Percentiles rank a stretch among this genome's conserved stretches.
Evolutionary conservation across 2,113 vertebrate genomes (phyloP).

Genomic region (Vulpes ferrilata): DNA sequence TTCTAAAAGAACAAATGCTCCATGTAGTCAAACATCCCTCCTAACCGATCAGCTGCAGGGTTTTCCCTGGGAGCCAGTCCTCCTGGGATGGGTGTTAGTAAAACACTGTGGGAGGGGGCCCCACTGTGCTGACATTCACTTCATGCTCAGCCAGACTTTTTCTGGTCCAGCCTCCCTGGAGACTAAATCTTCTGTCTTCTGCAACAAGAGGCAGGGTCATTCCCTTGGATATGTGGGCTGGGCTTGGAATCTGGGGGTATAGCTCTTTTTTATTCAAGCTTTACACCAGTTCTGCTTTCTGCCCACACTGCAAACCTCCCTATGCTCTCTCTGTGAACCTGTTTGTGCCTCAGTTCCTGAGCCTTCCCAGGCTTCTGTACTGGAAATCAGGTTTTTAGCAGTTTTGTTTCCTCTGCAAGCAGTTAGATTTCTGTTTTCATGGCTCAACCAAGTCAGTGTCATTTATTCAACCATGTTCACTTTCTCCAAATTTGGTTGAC

Average conservation of each 20-base stretch:
- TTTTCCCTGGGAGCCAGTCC: neutral
- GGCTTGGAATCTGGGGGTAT: neutral
- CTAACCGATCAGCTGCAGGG: neutral
- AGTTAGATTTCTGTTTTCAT: neutral
- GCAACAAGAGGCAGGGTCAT: neutral
- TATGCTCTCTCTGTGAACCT: neutral
- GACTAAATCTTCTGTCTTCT: neutral
- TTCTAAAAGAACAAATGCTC: neutral
- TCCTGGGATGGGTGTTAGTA: neutral
- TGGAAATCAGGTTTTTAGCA: neutral
- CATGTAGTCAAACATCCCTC: neutral
- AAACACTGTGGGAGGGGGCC: rapidly evolving
- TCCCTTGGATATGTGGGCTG: neutral
- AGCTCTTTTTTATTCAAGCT: neutral
- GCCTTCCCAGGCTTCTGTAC: neutral
- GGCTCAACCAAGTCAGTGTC: neutral
- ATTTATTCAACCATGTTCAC: neutral
- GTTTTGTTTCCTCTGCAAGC: neutral
- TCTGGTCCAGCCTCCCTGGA: neutral
- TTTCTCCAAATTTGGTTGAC: neutral
- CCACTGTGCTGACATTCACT: neutral
- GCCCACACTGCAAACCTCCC: rapidly evolving
- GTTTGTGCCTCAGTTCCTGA: neutral
- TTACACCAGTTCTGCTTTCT: neutral
- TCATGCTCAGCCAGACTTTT: rapidly evolving